These are phyloP conservation scores for Micrasema longulum DNA, from an alignment of 1,140 invertebrate species.

Conservation along the genomic window DNA sequence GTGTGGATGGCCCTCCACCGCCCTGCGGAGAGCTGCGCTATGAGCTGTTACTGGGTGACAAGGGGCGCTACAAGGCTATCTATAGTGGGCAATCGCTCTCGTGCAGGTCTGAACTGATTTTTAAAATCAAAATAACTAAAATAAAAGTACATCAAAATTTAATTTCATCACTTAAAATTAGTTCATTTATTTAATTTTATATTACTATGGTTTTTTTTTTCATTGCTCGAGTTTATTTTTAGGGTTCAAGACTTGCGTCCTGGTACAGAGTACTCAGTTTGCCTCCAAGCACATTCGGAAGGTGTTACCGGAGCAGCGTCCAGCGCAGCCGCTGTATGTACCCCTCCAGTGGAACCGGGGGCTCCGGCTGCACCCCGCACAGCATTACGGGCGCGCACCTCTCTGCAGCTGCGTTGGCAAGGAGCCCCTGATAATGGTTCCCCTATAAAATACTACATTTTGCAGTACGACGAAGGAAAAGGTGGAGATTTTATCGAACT, in stretches of 20 bases:
- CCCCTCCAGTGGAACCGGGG: constrained; percentile 77
- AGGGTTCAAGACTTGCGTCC: constrained; percentile 84
- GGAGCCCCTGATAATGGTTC: constrained; percentile 82
- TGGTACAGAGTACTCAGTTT: constrained; percentile 83
- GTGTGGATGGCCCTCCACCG: constrained; percentile 67
- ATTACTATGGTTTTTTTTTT: too few species aligned
- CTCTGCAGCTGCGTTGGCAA: constrained; percentile 76
- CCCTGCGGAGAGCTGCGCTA: constrained; percentile 75
- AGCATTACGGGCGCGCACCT: constrained; percentile 69
- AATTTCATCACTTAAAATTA: too few species aligned
- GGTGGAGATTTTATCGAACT: constrained; percentile 77
- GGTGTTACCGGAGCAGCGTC: constrained; percentile 66
- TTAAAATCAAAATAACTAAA: too few species aligned
- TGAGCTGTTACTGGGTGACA: constrained; percentile 82
- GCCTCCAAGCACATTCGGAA: constrained; percentile 72
- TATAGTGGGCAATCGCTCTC: constrained; percentile 79
- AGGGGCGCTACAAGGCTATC: constrained; percentile 83
- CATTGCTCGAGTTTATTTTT: too few species aligned
- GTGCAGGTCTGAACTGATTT: too few species aligned
- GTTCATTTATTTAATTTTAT: too few species aligned
- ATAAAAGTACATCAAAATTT: too few species aligned
- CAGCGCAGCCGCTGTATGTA: constrained; percentile 70
- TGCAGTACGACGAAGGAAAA: constrained; percentile 83
- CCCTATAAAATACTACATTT: constrained; percentile 79
- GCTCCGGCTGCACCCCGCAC: constrained; percentile 72